Conservation (phyloP, 92 coral and sea anemone species). For the Isaurus tuberculatus region DNA sequence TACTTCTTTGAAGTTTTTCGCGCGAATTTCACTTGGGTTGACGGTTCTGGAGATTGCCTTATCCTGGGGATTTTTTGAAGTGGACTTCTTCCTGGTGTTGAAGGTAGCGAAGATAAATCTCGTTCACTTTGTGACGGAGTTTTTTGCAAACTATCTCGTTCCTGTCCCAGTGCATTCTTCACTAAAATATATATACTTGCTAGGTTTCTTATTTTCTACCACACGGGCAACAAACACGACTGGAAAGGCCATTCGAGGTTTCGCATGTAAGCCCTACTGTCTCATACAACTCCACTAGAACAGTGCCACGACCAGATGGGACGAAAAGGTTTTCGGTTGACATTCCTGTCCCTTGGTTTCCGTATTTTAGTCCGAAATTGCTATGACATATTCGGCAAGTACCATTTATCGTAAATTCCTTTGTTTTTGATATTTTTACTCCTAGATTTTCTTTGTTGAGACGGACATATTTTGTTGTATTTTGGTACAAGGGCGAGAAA, state of each 20-base stretch:
- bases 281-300: constrained; percentile 39
- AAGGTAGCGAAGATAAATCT: constrained; percentile 1
- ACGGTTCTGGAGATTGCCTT: constrained; percentile 9
- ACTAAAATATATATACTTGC: constrained; percentile 7
- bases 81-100: constrained; percentile 10
- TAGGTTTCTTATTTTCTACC: constrained; percentile 9
- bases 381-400: no score
- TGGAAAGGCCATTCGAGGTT: constrained; percentile 17
- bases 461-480: no score
- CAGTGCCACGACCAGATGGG: constrained; percentile 32
- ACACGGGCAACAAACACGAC: constrained; percentile 37
- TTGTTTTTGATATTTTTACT: no score
- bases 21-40: constrained; percentile 4
- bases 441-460: no score
- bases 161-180: constrained; percentile 1
- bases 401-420: no score
- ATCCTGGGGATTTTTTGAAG: background rate
- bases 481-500: no score
- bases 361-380: no score
- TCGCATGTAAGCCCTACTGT: constrained; percentile 6
- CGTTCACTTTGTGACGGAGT: background rate
- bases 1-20: constrained; percentile 1
- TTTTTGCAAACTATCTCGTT: background rate
- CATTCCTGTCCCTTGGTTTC: no score
- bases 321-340: constrained; percentile 28